phyloP scores from a whole-genome alignment of 2,888 invertebrate genomes.

The Ethmia dodecea region DNA sequence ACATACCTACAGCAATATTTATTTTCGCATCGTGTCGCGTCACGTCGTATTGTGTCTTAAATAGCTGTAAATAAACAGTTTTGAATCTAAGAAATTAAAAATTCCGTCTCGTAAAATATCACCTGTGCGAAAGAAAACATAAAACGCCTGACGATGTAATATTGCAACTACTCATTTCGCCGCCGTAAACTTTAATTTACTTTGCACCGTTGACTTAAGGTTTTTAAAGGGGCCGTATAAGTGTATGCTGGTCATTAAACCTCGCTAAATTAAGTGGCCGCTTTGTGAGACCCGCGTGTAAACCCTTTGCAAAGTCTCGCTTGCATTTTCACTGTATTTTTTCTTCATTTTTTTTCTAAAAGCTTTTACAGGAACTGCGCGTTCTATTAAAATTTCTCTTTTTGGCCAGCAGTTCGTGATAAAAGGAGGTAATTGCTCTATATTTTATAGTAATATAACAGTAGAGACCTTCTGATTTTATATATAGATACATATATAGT shows the following conservation, averaged over 20 bases:
- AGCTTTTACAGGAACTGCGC: slow-evolving; percentile 50
- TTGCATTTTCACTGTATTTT: slow-evolving; percentile 40
- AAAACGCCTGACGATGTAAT: too few species aligned
- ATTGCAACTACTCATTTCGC: too few species aligned
- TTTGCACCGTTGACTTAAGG: slow-evolving; percentile 33
- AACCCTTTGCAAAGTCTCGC: slow-evolving; percentile 41
- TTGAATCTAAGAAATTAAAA: too few species aligned
- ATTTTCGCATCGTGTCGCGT: too few species aligned
- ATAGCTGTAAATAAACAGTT: too few species aligned
- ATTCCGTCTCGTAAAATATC: too few species aligned
- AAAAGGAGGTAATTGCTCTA: slow-evolving; percentile 38
- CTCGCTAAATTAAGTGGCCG: slow-evolving; percentile 48
- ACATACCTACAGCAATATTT: too few species aligned
- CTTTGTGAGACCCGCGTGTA: slow-evolving; percentile 49
- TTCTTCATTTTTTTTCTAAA: slow-evolving; percentile 43
- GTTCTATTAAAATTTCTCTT: slow-evolving; percentile 52
- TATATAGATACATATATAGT: too few species aligned
- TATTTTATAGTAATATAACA: too few species aligned
- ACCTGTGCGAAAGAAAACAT: too few species aligned
- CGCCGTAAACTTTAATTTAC: slow-evolving; percentile 35
- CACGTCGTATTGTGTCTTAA: too few species aligned
- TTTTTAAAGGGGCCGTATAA: slow-evolving; percentile 27
- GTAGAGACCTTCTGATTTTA: too few species aligned
- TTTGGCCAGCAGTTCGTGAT: slow-evolving; percentile 33
- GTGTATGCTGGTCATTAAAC: slow-evolving; percentile 37